A percentile compares a stretch with the other conserved stretches of the same genome.
Evolutionary conservation across 1,140 invertebrate species (phyloP).

Genomic region (Rhopalosiphum padi): DNA sequence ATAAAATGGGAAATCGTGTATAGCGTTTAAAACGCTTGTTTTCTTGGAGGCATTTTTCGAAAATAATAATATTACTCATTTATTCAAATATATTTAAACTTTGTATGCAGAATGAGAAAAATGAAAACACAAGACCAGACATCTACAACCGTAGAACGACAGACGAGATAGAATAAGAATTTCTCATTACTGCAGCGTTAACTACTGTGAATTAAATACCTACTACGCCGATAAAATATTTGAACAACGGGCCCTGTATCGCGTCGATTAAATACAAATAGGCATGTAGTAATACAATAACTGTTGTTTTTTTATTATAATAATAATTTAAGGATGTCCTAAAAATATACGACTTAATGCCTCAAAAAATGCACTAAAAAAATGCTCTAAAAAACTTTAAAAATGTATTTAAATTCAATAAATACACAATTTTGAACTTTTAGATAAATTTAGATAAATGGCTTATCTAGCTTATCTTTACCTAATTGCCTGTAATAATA

Average conservation of each 20-base stretch:
- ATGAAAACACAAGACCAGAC: neutral
- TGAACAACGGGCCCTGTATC: neutral
- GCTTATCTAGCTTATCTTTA: no score
- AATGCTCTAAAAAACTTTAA: no score
- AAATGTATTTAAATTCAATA: no score
- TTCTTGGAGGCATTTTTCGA: neutral
- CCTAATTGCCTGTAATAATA: no score
- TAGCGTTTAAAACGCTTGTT: neutral
- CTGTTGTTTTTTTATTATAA: neutral
- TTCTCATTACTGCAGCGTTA: neutral
- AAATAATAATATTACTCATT: neutral
- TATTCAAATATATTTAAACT: neutral
- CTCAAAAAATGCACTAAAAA: no score
- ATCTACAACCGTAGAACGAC: neutral
- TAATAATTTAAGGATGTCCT: no score
- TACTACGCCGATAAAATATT: neutral
- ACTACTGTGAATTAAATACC: neutral
- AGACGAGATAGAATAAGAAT: neutral
- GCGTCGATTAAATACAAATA: neutral
- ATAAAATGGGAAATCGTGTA: constrained; percentile 16
- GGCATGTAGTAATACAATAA: neutral
- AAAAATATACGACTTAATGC: no score
- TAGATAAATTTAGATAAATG: no score
- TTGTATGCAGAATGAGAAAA: neutral
- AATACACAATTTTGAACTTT: no score